Evolutionary conservation across 2,113 vertebrate genomes (phyloP), one percentile per base, ranked within the genome.

Genomic region (Hypanus sabinus): DNA sequence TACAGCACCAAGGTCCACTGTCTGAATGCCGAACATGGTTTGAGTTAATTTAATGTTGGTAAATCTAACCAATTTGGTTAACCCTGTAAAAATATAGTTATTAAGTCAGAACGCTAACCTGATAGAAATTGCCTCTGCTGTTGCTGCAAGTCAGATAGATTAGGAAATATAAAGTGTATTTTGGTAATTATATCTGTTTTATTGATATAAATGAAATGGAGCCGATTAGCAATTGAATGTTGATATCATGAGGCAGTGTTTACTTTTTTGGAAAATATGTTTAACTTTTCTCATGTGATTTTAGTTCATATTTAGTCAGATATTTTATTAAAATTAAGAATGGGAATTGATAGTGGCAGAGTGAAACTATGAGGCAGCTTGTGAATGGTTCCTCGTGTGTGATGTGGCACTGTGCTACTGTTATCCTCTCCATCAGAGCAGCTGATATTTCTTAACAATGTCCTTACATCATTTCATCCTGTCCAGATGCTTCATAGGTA

Each of bases 301-400:
- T 27, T 33, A 77, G 11, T 9, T 76, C 30, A 9, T 76, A 9
- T 27, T 77, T 33, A 11, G 33, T 27, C 22, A 75, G 1, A 75
- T 75, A 75, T 30, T 75, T 75, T 75, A 46, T 75, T 30, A 75
- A 75, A 14, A 14, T 71, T 14, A 20, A 71, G 11, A 71, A 22
- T 75, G 20, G 20, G 3, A 27, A 75, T 7, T 75, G 73, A 30
- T 75, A 24, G 65, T 76, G 27, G 6, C 75, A 77, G 75, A n/a
- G 75, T 77, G 76, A 77, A 77, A n/a, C 75, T n/a, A n/a, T 77
- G 27, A 77, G 76, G 71, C n/a, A 77, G 76, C 76, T 77, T 77
- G 30, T 33, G n/a, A 70, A 77, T 77, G 76, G n/a, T 33, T 77
- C 0, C 30, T 77, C 76, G 1, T 33, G 30, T 77, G 76, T 33